Conservation (phyloP, 1,140 invertebrate genomes). For the Dendroctonus ponderosae region DNA sequence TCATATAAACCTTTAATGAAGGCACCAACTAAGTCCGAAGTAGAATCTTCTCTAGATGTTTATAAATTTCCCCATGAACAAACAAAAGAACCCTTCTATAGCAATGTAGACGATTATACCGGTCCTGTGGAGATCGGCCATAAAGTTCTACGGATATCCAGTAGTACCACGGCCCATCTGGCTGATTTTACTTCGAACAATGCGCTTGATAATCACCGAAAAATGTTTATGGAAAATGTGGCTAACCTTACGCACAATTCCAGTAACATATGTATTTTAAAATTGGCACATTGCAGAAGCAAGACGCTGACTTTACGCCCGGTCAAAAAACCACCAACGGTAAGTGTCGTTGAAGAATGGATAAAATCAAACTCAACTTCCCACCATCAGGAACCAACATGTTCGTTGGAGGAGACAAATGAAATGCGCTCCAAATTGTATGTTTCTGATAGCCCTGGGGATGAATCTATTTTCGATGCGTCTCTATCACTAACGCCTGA, state of each 20-base stretch:
- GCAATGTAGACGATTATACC: conserved; percentile 64
- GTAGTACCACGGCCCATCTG: conserved; percentile 59
- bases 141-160: conserved; percentile 62
- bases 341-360: conserved; percentile 59
- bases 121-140: conserved; percentile 67
- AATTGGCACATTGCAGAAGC: conserved; percentile 37
- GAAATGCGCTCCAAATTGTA: conserved; percentile 48
- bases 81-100: conserved; percentile 64
- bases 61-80: conserved; percentile 59
- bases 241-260: conserved; percentile 31
- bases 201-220: conserved; percentile 50
- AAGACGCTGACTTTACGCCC: conserved; percentile 49
- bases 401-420: conserved; percentile 40
- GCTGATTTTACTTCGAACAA: conserved; percentile 58
- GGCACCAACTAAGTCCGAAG: conserved; percentile 56
- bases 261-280: conserved; percentile 35
- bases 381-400: conserved; percentile 12
- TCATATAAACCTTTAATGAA: conserved; percentile 35
- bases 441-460: conserved; percentile 36
- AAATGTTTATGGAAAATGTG: conserved; percentile 25
- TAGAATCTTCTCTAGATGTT: conserved; percentile 51
- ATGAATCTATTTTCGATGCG: neutral
- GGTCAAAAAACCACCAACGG: conserved; percentile 56
- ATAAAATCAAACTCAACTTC: conserved; percentile 44
- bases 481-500: too few relatives aligned